These are phyloP conservation scores for Phaethon lepturus DNA, from an alignment of 2,113 vertebrate genomes.

Conservation along the genomic window DNA sequence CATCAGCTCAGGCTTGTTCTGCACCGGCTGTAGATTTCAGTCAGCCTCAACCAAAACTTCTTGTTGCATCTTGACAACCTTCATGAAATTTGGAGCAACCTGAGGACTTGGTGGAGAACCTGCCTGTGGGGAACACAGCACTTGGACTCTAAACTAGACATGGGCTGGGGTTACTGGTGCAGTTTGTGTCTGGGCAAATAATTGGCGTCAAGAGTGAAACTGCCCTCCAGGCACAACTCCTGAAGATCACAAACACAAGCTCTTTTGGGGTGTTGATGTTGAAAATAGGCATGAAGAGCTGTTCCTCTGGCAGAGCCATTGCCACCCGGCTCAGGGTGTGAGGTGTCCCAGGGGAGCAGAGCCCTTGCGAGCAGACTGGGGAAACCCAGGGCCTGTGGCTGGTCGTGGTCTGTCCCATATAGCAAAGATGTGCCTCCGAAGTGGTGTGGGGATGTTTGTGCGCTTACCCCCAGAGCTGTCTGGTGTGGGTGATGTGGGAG, in stretches of 20 bases:
- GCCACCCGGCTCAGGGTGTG: background rate
- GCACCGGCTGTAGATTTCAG: background rate
- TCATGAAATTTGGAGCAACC: background rate
- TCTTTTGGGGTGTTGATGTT: background rate
- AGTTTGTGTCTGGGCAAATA: background rate
- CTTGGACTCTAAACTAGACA: background rate
- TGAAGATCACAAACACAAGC: background rate
- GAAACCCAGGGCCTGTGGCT: background rate
- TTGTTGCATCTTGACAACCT: background rate
- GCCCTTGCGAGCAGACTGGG: background rate
- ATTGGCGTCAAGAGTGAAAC: background rate
- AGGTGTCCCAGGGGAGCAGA: background rate
- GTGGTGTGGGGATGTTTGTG: background rate
- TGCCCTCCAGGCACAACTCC: background rate
- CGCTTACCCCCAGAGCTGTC: background rate
- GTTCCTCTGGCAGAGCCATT: background rate
- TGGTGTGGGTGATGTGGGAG: background rate
- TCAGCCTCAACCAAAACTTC: background rate
- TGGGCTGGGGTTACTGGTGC: background rate
- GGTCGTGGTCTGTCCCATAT: background rate
- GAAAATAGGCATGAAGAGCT: background rate
- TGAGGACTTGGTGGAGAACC: background rate
- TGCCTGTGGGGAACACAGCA: background rate
- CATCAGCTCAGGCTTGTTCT: background rate
- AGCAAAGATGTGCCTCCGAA: background rate